Conservation (phyloP, 2,888 invertebrate genomes). For the Microctonus aethiopoides region DNA sequence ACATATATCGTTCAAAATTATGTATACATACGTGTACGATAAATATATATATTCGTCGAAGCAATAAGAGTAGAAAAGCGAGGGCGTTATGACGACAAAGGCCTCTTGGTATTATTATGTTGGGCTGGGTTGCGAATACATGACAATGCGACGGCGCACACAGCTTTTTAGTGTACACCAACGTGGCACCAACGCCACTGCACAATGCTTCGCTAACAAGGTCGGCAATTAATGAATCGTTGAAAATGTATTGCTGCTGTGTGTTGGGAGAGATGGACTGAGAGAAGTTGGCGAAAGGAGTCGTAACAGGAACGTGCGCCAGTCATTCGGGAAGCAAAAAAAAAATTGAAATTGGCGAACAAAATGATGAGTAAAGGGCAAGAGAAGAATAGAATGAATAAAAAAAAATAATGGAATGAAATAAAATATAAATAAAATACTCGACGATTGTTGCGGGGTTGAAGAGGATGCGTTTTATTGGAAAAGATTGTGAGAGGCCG, state of each 20-base stretch:
- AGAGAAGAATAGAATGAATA: too few species aligned
- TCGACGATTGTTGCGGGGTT: not conserved
- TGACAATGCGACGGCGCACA: slow-evolving; percentile 48
- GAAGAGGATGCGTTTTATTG: not conserved
- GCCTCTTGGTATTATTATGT: slow-evolving; percentile 47
- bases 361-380: not conserved
- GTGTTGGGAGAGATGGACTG: not conserved
- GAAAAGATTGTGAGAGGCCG: not conserved
- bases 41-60: too few species aligned
- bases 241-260: slow-evolving; percentile 46
- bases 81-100: slow-evolving; percentile 55
- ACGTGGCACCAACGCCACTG: slow-evolving; percentile 49
- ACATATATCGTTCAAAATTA: too few species aligned
- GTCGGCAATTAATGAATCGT: slow-evolving; percentile 60
- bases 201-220: slow-evolving; percentile 58
- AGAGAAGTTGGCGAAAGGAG: not conserved
- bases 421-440: not conserved
- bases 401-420: not conserved
- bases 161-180: slow-evolving; percentile 29
- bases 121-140: slow-evolving; percentile 48
- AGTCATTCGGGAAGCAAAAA: not conserved
- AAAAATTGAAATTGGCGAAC: not conserved
- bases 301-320: not conserved
- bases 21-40: too few species aligned
- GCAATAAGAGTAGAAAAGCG: slow-evolving; percentile 36